These are phyloP conservation scores for Oryzias sinensis DNA, from an alignment of 2,797 vertebrate genomes.

Conservation along the genomic window DNA sequence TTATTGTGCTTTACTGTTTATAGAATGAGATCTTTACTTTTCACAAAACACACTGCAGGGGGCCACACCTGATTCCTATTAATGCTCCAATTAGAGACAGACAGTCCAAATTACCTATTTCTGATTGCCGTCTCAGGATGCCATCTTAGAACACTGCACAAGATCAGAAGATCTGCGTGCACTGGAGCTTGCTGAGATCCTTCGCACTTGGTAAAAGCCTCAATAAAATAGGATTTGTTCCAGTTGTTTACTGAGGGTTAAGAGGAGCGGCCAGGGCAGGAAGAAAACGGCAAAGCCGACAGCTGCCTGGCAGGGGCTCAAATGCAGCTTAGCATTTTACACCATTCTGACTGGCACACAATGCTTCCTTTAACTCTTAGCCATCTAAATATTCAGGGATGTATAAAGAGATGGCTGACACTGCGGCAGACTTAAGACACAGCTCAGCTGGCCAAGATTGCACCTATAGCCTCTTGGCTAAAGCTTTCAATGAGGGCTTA, in stretches of 20 bases:
- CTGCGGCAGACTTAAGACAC: constrained; percentile 68
- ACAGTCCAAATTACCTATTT: constrained; percentile 45
- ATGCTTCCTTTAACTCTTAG: constrained; percentile 75
- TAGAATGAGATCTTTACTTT: constrained; percentile 24
- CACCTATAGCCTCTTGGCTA: constrained; percentile 64
- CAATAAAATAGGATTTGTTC: constrained; percentile 83
- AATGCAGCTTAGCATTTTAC: constrained; percentile 79
- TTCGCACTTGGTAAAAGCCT: constrained; percentile 75
- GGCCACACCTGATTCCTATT: constrained; percentile 60
- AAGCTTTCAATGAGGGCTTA: constrained; percentile 68
- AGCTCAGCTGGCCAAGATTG: constrained; percentile 70
- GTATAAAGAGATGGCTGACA: constrained; percentile 75
- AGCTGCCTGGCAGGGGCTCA: constrained; percentile 81
- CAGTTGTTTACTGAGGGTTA: constrained; percentile 82
- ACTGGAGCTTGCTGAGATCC: constrained; percentile 69
- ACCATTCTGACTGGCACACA: constrained; percentile 78
- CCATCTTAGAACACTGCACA: constrained; percentile 67
- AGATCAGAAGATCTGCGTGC: constrained; percentile 62
- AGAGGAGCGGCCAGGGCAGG: constrained; percentile 72
- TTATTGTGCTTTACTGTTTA: constrained; percentile 14
- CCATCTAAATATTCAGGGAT: constrained; percentile 77
- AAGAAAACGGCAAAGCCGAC: constrained; percentile 79
- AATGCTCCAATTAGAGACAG: constrained; percentile 61
- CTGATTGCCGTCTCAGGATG: constrained; percentile 51
- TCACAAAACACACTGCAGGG: constrained; percentile 26